phyloP scores from a whole-genome alignment of 92 coral and sea anemone species.

The Meandrina meandrites region DNA sequence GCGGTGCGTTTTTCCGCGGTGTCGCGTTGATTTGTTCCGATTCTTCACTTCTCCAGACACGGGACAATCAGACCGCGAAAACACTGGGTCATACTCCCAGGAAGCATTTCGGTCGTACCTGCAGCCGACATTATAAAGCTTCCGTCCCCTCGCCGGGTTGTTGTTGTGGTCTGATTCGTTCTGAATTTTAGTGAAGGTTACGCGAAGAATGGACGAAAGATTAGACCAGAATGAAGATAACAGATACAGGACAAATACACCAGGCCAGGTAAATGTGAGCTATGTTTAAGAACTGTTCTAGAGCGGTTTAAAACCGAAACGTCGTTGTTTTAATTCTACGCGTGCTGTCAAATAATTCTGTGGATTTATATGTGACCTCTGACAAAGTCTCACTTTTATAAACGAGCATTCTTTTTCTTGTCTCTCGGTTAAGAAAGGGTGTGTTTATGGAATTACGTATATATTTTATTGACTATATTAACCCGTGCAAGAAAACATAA shows the following conservation, averaged over 20 bases:
- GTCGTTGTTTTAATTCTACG: not conserved
- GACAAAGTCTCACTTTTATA: not conserved
- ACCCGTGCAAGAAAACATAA: not conserved
- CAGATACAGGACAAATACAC: conserved; percentile 44
- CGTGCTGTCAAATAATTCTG: not conserved
- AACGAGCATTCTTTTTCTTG: not conserved
- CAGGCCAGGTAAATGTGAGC: conserved; percentile 22
- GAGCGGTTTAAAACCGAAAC: not conserved
- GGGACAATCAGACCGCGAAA: no score
- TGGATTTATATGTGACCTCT: not conserved
- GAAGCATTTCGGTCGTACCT: not conserved
- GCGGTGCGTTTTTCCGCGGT: no score
- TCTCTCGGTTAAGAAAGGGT: no score
- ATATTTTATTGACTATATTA: not conserved
- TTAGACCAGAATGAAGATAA: conserved; percentile 39
- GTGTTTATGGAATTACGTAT: not conserved
- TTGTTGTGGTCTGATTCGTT: not conserved
- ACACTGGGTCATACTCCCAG: conserved; percentile 35
- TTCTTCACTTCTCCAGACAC: no score
- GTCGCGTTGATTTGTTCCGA: no score
- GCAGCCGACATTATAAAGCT: conserved; percentile 13
- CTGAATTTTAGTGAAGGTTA: not conserved
- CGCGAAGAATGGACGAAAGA: conserved; percentile 29
- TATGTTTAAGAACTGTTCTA: not conserved
- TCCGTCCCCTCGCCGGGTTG: conserved; percentile 1